Evolutionary conservation across 2,888 invertebrate genomes (phyloP).

Genomic region (Panorpa germanica): DNA sequence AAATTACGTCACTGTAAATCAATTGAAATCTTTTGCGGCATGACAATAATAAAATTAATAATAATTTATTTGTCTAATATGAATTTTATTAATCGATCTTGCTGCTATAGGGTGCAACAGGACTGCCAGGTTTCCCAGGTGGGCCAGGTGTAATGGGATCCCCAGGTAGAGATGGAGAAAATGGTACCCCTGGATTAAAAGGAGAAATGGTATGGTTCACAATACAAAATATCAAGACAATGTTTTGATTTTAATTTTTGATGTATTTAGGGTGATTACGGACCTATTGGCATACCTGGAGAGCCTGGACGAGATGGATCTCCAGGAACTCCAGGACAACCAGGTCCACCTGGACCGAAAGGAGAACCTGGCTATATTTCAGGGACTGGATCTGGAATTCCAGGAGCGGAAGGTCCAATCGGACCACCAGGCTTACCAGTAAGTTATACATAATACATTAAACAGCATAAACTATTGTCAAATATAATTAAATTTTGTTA

Average conservation of each 20-base stretch:
- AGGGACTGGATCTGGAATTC: too few relatives aligned
- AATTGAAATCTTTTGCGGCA: too few relatives aligned
- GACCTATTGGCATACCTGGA: constrained; percentile 42
- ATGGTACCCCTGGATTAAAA: background rate
- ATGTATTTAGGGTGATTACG: constrained; percentile 34
- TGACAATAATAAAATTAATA: too few relatives aligned
- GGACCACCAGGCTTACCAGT: background rate
- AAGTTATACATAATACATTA: background rate
- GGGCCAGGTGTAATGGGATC: constrained; percentile 43
- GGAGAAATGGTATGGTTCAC: constrained; percentile 13
- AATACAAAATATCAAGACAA: constrained; percentile 3
- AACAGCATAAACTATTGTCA: too few relatives aligned
- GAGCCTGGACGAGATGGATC: constrained; percentile 36
- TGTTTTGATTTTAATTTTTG: too few relatives aligned
- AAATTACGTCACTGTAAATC: too few relatives aligned
- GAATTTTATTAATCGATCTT: too few relatives aligned
- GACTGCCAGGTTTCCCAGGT: constrained; percentile 39
- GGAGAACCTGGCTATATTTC: constrained; percentile 20
- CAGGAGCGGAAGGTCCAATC: constrained; percentile 8
- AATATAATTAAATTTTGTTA: constrained; percentile 14
- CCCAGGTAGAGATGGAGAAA: constrained; percentile 25
- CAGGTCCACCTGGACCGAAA: constrained; percentile 30
- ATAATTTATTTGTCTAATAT: too few relatives aligned
- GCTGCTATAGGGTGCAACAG: too few relatives aligned
- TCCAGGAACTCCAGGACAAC: constrained; percentile 27